phyloP scores from a whole-genome alignment of 2,888 invertebrate species.

The Homarus gammarus region DNA sequence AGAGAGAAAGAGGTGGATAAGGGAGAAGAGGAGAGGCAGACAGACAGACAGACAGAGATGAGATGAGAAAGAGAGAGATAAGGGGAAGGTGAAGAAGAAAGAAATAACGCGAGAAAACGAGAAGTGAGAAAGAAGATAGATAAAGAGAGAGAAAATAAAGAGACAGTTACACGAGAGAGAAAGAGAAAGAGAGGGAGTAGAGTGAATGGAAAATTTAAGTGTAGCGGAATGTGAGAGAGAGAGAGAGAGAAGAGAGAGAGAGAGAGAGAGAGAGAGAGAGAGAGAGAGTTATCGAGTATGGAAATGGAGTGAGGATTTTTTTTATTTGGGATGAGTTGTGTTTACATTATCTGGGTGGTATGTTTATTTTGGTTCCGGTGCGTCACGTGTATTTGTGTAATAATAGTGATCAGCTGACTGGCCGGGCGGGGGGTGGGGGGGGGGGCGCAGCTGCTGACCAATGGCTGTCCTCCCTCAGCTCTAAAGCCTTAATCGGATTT shows the following conservation, averaged over 20 bases:
- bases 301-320: slow-evolving; percentile 5
- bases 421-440: no score
- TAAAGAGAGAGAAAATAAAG: not conserved
- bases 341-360: no score
- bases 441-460: not conserved
- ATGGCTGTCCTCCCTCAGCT: not conserved
- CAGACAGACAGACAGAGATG: no score
- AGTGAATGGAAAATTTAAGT: not conserved
- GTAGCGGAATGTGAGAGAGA: not conserved
- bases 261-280: not conserved
- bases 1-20: not conserved
- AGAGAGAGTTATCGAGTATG: not conserved
- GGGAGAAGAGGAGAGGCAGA: not conserved
- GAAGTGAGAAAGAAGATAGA: not conserved
- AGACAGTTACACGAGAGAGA: not conserved
- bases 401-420: slow-evolving; percentile 1
- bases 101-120: not conserved
- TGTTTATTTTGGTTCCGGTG: slow-evolving; percentile 15
- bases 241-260: not conserved
- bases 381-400: slow-evolving; percentile 10
- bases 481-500: not conserved
- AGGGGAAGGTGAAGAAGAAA: not conserved
- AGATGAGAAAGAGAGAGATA: not conserved
- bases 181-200: not conserved
- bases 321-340: no score